phyloP scores from a whole-genome alignment of 2,888 invertebrate genomes.

The Pristionchus entomophagus region DNA sequence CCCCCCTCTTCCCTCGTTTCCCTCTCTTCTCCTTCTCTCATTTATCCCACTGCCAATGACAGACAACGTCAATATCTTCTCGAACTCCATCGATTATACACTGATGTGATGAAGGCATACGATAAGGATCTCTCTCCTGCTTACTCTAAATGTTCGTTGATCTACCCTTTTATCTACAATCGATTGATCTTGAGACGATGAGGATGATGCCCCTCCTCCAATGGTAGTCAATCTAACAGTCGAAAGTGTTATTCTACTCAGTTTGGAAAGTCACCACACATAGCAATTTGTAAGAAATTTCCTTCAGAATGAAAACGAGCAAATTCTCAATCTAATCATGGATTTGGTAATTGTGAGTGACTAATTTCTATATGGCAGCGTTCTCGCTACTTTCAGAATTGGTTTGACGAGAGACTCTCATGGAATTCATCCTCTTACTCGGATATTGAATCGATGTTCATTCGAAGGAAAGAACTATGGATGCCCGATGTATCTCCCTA shows the following conservation, averaged over 20 bases:
- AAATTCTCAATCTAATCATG: neutral
- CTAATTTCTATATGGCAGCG: neutral
- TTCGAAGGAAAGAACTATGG: conserved; percentile 31
- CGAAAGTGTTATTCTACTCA: neutral
- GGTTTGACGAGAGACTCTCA: conserved; percentile 2
- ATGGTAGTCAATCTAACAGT: neutral
- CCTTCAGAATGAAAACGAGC: conserved; percentile 45
- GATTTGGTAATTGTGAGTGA: conserved; percentile 6
- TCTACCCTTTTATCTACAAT: neutral
- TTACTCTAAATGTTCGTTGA: neutral
- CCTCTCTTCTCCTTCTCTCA: neutral
- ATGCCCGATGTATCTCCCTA: conserved; percentile 32
- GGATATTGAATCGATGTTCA: neutral
- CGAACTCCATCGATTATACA: neutral
- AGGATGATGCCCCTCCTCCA: neutral
- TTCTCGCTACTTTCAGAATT: neutral
- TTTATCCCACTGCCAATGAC: neutral
- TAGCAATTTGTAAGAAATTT: neutral
- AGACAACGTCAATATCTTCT: neutral
- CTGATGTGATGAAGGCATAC: neutral
- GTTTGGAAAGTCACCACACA: neutral
- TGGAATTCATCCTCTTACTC: neutral
- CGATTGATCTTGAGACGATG: neutral
- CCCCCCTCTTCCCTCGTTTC: neutral
- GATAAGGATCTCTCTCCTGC: conserved; percentile 30